phyloP scores from a whole-genome alignment of 92 coral and sea anemone species.

The Galaxea fascicularis region DNA sequence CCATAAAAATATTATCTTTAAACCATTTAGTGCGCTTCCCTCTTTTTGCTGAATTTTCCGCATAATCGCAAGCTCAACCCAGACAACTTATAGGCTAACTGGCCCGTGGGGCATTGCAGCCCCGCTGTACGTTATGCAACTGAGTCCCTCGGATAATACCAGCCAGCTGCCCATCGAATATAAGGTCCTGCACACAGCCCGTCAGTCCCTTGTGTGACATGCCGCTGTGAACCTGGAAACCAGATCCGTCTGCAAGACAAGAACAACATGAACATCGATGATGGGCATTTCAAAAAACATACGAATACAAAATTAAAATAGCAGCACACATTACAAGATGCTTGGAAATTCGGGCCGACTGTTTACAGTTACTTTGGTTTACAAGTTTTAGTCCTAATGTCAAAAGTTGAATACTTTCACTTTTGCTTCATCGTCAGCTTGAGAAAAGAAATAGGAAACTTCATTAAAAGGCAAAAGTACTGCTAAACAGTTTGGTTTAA shows the following conservation, averaged over 20 bases:
- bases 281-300: neutral
- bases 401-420: too few relatives aligned
- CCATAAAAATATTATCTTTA: too few relatives aligned
- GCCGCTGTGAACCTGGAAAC: conserved; percentile 64
- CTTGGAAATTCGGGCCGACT: too few relatives aligned
- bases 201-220: conserved; percentile 81
- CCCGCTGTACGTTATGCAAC: conserved; percentile 57
- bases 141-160: conserved; percentile 70
- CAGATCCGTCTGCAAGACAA: conserved; percentile 74
- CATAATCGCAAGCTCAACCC: neutral
- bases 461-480: too few relatives aligned
- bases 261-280: neutral
- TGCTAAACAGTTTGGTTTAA: too few relatives aligned
- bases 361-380: too few relatives aligned
- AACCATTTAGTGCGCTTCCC: neutral
- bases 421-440: too few relatives aligned
- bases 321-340: too few relatives aligned
- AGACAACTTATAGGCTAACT: neutral
- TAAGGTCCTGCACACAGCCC: conserved; percentile 88
- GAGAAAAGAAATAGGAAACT: too few relatives aligned
- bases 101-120: conserved; percentile 59
- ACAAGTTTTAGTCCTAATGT: too few relatives aligned
- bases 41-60: neutral
- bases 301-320: too few relatives aligned
- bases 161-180: conserved; percentile 60